These are phyloP conservation scores for Leptinotarsa rubiginosa DNA, from an alignment of 2,888 invertebrate species.

Conservation along the genomic window DNA sequence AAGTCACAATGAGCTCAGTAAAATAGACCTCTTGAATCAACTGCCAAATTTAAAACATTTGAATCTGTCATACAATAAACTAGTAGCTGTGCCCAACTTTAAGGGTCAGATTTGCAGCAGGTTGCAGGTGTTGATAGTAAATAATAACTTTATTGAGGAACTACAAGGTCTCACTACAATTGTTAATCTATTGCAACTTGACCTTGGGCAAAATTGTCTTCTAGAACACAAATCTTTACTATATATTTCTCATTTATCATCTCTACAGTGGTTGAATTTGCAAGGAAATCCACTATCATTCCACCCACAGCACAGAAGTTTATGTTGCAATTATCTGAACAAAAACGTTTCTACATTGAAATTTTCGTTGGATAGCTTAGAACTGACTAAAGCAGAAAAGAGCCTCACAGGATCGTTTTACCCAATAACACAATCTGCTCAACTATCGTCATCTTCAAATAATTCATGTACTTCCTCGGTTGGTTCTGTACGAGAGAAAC, in stretches of 20 bases:
- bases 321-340: slow-evolving; percentile 70
- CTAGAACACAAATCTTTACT: slow-evolving; percentile 71
- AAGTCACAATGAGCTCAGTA: slow-evolving; percentile 73
- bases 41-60: slow-evolving; percentile 73
- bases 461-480: slow-evolving; percentile 46
- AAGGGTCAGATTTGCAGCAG: slow-evolving; percentile 70
- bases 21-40: slow-evolving; percentile 70
- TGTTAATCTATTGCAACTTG: slow-evolving; percentile 70
- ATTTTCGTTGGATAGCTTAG: slow-evolving; percentile 71
- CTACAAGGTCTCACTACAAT: slow-evolving; percentile 70
- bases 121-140: slow-evolving; percentile 69
- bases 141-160: slow-evolving; percentile 75
- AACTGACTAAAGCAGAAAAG: slow-evolving; percentile 70
- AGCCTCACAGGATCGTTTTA: slow-evolving; percentile 66
- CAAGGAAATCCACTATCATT: slow-evolving; percentile 74
- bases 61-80: slow-evolving; percentile 74
- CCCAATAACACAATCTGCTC: slow-evolving; percentile 47
- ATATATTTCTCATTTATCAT: slow-evolving; percentile 69
- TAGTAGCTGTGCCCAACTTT: slow-evolving; percentile 71
- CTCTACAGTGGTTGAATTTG: slow-evolving; percentile 70
- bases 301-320: slow-evolving; percentile 71
- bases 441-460: slow-evolving; percentile 35
- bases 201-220: slow-evolving; percentile 75
- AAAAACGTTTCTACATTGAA: slow-evolving; percentile 67
- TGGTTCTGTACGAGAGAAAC: slow-evolving; percentile 52